Percentiles rank a stretch among this genome's conserved stretches.
Evolutionary conservation across 2,113 vertebrate genomes (phyloP).

Genomic region (Cottus gobio): DNA sequence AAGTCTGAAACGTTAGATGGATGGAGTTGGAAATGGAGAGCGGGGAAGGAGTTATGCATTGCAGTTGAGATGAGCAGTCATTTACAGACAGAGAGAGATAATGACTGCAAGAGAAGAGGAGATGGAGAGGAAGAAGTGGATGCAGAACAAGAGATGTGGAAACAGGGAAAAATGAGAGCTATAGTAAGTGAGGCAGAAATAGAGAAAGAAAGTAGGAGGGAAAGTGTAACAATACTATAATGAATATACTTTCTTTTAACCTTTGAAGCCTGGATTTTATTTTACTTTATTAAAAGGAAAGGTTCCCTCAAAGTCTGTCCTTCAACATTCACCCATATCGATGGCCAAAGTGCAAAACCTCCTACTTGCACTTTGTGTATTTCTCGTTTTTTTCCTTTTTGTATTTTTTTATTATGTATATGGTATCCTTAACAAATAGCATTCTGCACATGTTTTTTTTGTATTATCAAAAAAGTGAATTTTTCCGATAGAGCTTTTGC

Average conservation of each 20-base stretch:
- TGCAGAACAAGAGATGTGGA: slow-evolving; percentile 16
- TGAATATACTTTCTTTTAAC: not conserved
- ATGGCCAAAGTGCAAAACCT: too few species aligned
- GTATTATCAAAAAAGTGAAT: too few species aligned
- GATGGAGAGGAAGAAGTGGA: slow-evolving; percentile 16
- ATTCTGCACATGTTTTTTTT: too few species aligned
- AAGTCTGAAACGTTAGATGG: not conserved
- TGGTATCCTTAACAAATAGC: too few species aligned
- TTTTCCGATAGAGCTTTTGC: too few species aligned
- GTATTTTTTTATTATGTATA: too few species aligned
- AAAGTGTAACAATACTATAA: not conserved
- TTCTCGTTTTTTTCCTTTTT: too few species aligned
- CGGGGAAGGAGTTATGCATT: not conserved
- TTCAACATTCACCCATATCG: too few species aligned
- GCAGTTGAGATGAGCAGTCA: slow-evolving; percentile 18
- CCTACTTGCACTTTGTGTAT: too few species aligned
- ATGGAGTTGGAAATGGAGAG: not conserved
- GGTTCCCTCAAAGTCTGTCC: not conserved
- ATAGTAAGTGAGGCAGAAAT: slow-evolving; percentile 15
- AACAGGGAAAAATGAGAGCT: slow-evolving; percentile 17
- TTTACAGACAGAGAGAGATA: slow-evolving; percentile 31
- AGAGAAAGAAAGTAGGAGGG: not conserved
- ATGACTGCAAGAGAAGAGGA: slow-evolving; percentile 25
- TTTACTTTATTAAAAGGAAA: not conserved
- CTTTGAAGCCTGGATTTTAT: not conserved